phyloP scores from a whole-genome alignment of 2,797 vertebrate species.

The Neosilurus mollespiculum region DNA sequence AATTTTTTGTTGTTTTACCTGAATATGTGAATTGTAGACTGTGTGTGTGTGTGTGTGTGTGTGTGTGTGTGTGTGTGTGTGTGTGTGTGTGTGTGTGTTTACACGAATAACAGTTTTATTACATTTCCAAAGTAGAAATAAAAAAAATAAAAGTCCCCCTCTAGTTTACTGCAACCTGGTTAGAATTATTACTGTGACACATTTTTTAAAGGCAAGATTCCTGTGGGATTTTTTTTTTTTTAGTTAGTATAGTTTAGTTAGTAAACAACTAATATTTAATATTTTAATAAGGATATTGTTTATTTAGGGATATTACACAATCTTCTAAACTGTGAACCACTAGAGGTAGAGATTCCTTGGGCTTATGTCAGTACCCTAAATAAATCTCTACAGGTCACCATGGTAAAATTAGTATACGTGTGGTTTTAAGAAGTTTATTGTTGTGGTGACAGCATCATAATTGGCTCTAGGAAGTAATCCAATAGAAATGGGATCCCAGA shows the following conservation, averaged over 20 bases:
- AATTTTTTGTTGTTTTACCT: not conserved
- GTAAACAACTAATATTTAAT: no score
- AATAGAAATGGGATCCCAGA: constrained; percentile 64
- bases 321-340: not conserved
- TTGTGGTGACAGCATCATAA: constrained; percentile 63
- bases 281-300: not conserved
- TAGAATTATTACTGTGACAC: not conserved
- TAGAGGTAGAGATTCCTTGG: not conserved
- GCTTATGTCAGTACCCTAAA: not conserved
- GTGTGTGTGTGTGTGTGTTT: no score
- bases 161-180: not conserved
- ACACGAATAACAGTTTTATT: not conserved
- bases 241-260: no score
- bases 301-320: not conserved
- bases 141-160: not conserved
- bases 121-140: not conserved
- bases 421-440: constrained; percentile 45
- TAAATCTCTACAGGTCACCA: not conserved
- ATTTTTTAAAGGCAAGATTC: not conserved
- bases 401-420: constrained; percentile 1
- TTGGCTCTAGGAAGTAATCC: constrained; percentile 75
- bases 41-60: no score
- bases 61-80: no score
- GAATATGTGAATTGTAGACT: not conserved
- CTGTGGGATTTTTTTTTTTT: not conserved